Percentiles rank a stretch among this genome's conserved stretches.
phyloP scores from a whole-genome alignment of 1,140 invertebrate genomes.

The Drosophila kanapiae region DNA sequence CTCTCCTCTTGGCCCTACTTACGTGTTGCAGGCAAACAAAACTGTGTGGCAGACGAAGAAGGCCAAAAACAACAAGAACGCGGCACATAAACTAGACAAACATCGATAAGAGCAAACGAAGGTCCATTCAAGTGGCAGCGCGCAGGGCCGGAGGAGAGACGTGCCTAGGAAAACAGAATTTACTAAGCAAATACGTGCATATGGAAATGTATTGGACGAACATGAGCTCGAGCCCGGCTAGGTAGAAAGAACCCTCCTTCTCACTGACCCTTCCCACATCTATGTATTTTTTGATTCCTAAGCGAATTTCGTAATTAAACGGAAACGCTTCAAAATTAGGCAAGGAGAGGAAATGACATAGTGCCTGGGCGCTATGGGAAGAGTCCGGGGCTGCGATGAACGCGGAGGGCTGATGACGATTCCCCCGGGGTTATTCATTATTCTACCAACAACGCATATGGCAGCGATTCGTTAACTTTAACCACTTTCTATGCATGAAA shows the following conservation, averaged over 20 bases:
- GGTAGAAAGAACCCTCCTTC: constrained; percentile 17
- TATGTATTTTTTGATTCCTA: constrained; percentile 56
- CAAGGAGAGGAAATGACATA: constrained; percentile 43
- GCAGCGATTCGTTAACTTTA: constrained; percentile 33
- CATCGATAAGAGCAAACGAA: constrained; percentile 49
- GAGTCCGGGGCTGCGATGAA: constrained; percentile 2
- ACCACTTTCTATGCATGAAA: constrained; percentile 12
- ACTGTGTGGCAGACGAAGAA: constrained; percentile 1
- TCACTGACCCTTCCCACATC: constrained; percentile 29
- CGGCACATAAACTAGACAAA: constrained; percentile 46
- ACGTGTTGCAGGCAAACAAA: constrained; percentile 43
- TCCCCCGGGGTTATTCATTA: constrained; percentile 62
- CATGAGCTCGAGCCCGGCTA: constrained; percentile 12
- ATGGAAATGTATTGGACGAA: constrained; percentile 32
- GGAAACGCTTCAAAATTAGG: constrained; percentile 63
- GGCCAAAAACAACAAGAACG: constrained; percentile 26
- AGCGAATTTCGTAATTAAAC: constrained; percentile 71
- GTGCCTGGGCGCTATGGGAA: neutral
- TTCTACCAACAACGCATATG: constrained; percentile 57
- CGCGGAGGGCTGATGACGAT: constrained; percentile 15
- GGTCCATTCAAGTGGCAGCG: constrained; percentile 20
- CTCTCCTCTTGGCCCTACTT: constrained; percentile 6
- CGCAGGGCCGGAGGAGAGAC: neutral
- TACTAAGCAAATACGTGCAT: constrained; percentile 47
- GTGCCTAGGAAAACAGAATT: constrained; percentile 38